phyloP scores from a whole-genome alignment of 1,140 invertebrate species.

The Hyposmocoma kahamanoa region DNA sequence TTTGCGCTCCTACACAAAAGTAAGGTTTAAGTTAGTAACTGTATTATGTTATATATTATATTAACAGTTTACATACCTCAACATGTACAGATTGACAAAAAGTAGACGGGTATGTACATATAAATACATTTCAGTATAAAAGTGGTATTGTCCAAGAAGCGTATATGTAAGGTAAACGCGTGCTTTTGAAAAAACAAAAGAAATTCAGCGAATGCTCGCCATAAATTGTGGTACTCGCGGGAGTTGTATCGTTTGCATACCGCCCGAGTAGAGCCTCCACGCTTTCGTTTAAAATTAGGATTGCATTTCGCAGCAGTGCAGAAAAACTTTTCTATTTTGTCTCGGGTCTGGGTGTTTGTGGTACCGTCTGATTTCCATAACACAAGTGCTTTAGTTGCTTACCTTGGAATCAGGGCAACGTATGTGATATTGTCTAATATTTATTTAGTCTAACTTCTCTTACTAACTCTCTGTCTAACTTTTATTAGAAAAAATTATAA shows the following conservation, averaged over 20 bases:
- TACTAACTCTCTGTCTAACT: too few species aligned
- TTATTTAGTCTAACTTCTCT: too few species aligned
- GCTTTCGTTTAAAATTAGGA: background rate
- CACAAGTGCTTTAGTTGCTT: too few species aligned
- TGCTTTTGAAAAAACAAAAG: conserved; percentile 57
- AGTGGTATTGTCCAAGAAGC: conserved; percentile 20
- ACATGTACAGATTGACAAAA: conserved; percentile 12
- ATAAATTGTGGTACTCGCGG: conserved; percentile 62
- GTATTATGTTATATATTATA: background rate
- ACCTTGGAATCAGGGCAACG: too few species aligned
- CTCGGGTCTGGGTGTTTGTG: too few species aligned
- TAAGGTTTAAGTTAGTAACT: background rate
- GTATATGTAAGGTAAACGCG: conserved; percentile 16
- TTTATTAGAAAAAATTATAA: too few species aligned
- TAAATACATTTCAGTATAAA: too few species aligned
- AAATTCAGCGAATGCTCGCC: conserved; percentile 57
- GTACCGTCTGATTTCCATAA: too few species aligned
- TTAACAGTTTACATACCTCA: background rate
- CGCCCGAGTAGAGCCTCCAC: conserved; percentile 34
- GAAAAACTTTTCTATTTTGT: too few species aligned
- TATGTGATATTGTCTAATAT: too few species aligned
- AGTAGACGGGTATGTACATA: conserved; percentile 8
- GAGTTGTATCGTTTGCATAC: conserved; percentile 57
- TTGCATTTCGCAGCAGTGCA: too few species aligned
- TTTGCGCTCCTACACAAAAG: background rate